Evolutionary conservation across 1,140 invertebrate genomes (phyloP).

Genomic region (Holotrichia oblita): DNA sequence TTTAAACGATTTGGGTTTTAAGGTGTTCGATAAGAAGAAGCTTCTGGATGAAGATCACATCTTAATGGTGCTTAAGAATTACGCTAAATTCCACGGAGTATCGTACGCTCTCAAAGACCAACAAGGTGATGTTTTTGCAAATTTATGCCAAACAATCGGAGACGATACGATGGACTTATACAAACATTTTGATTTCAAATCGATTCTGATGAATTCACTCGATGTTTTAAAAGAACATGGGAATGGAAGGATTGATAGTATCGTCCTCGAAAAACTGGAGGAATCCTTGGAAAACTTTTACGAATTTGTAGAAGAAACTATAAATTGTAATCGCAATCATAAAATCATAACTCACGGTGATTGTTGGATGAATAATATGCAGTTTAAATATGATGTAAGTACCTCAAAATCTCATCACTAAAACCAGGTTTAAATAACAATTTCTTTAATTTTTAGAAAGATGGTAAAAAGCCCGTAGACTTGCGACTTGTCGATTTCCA

Average conservation of each 20-base stretch:
- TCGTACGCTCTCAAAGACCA: conserved; percentile 1
- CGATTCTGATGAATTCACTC: background rate
- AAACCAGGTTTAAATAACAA: background rate
- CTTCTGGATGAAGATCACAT: background rate
- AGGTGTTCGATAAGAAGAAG: background rate
- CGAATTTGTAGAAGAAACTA: background rate
- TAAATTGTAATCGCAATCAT: background rate
- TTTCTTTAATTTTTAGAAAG: background rate
- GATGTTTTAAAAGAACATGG: background rate
- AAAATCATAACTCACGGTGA: background rate
- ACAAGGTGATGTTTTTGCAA: background rate
- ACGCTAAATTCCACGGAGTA: background rate
- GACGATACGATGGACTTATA: background rate
- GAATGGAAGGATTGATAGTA: background rate
- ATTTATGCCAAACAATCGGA: background rate
- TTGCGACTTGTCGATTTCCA: background rate
- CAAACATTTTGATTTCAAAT: background rate
- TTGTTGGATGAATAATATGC: background rate
- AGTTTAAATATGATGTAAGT: background rate
- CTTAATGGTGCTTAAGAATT: background rate
- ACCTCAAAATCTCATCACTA: background rate
- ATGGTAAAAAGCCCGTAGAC: background rate
- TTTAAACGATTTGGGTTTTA: background rate
- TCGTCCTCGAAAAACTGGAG: background rate
- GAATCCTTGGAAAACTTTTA: background rate